Conservation (phyloP, 2,888 invertebrate genomes). For the Tachina grossa region DNA sequence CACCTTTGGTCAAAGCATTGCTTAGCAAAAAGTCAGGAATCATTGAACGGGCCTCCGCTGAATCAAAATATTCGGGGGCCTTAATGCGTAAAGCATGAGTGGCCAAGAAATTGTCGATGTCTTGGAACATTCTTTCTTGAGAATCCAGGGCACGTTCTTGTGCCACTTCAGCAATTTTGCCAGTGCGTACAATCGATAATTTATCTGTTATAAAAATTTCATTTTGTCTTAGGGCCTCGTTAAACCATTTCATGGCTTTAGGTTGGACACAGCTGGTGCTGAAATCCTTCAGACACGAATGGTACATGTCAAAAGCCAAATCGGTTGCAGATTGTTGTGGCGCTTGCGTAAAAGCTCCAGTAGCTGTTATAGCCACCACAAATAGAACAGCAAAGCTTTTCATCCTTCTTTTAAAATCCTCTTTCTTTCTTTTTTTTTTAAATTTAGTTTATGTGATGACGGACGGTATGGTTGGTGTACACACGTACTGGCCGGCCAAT, state of each 20-base stretch:
- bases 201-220: slow-evolving; percentile 90
- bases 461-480: slow-evolving; percentile 69
- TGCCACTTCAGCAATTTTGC: slow-evolving; percentile 79
- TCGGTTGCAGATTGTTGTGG: slow-evolving; percentile 84
- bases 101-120: slow-evolving; percentile 89
- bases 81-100: slow-evolving; percentile 90
- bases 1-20: slow-evolving; percentile 85
- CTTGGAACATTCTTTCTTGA: slow-evolving; percentile 86
- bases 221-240: slow-evolving; percentile 86
- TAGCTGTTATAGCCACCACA: slow-evolving; percentile 74
- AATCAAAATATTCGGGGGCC: slow-evolving; percentile 86
- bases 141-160: slow-evolving; percentile 78
- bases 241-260: slow-evolving; percentile 90
- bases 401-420: slow-evolving; percentile 75
- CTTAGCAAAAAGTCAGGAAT: slow-evolving; percentile 79
- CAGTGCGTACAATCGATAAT: slow-evolving; percentile 87
- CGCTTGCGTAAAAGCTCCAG: slow-evolving; percentile 83
- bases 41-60: slow-evolving; percentile 80
- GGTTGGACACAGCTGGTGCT: slow-evolving; percentile 90
- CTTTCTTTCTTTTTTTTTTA: slow-evolving; percentile 25
- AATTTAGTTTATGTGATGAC: slow-evolving; percentile 30
- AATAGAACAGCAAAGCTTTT: slow-evolving; percentile 76
- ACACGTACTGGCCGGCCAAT: slow-evolving; percentile 80
- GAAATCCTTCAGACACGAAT: slow-evolving; percentile 87
- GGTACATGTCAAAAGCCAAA: slow-evolving; percentile 87